These are phyloP conservation scores for Calonectris borealis DNA, from an alignment of 2,113 vertebrate genomes.

Conservation along the genomic window DNA sequence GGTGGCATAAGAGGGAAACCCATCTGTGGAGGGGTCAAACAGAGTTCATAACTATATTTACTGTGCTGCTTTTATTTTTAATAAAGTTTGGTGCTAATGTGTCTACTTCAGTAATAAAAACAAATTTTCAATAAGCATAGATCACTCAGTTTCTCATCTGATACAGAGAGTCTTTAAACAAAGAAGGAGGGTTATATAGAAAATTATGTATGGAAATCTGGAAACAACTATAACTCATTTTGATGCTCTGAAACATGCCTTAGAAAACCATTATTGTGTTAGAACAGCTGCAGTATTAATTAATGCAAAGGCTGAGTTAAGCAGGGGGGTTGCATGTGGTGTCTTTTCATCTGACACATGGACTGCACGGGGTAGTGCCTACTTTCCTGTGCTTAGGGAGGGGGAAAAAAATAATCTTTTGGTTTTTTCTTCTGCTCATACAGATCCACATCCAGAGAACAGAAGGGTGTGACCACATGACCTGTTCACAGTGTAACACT, in stretches of 20 bases:
- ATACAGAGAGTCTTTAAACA: not conserved
- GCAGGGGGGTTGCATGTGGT: not conserved
- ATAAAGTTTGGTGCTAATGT: not conserved
- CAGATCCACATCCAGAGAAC: conserved; percentile 98
- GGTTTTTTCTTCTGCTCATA: not conserved
- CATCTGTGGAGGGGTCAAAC: not conserved
- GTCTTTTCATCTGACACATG: not conserved
- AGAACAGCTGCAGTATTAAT: not conserved
- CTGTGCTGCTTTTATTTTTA: not conserved
- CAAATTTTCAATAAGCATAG: not conserved
- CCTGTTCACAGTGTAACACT: conserved; percentile 95
- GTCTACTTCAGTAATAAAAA: not conserved
- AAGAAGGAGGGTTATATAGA: not conserved
- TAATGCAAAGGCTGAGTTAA: not conserved
- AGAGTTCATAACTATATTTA: not conserved
- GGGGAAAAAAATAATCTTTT: not conserved
- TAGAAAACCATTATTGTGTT: not conserved
- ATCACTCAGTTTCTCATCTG: not conserved
- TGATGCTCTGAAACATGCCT: not conserved
- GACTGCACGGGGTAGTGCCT: not conserved
- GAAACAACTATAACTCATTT: not conserved
- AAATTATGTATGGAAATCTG: not conserved
- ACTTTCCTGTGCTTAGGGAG: not conserved
- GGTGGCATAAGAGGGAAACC: not conserved
- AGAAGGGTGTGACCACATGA: conserved; percentile 98